These are phyloP conservation scores for Poeciliopsis gracilis DNA, from an alignment of 2,797 vertebrate species.

Conservation along the genomic window DNA sequence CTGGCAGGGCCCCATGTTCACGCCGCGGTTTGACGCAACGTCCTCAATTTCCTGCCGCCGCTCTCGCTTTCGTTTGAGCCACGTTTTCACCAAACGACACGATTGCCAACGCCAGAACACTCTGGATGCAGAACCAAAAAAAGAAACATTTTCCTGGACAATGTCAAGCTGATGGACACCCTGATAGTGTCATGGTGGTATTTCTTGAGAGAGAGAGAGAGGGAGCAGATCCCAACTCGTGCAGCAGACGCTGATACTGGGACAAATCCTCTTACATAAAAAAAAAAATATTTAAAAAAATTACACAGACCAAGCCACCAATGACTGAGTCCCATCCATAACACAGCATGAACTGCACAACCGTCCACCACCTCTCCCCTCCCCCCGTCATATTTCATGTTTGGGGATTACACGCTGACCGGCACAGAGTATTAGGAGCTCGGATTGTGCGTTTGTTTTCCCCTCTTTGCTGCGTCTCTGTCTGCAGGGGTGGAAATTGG, in stretches of 20 bases:
- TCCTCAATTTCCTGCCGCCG: not conserved
- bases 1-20: not conserved
- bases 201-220: not conserved
- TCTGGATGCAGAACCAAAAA: not conserved
- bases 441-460: conserved; percentile 20
- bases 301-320: conserved; percentile 35
- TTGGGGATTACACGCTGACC: conserved; percentile 56
- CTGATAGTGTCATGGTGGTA: not conserved
- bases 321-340: conserved; percentile 30
- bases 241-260: conserved; percentile 22
- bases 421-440: conserved; percentile 45
- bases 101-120: not conserved
- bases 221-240: conserved; percentile 13
- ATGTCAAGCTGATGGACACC: not conserved
- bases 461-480: conserved; percentile 39
- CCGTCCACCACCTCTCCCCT: conserved; percentile 1
- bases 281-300: not conserved
- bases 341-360: conserved; percentile 50
- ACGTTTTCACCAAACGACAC: not conserved
- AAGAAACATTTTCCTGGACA: not conserved
- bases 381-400: conserved; percentile 52
- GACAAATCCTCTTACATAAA: conserved; percentile 74
- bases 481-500: conserved; percentile 3
- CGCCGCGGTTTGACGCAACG: not conserved
- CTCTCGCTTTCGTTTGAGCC: not conserved